Percentiles rank a stretch among this genome's conserved stretches.
phyloP scores from a whole-genome alignment of 2,888 invertebrate species.

The Halictus ligatus region DNA sequence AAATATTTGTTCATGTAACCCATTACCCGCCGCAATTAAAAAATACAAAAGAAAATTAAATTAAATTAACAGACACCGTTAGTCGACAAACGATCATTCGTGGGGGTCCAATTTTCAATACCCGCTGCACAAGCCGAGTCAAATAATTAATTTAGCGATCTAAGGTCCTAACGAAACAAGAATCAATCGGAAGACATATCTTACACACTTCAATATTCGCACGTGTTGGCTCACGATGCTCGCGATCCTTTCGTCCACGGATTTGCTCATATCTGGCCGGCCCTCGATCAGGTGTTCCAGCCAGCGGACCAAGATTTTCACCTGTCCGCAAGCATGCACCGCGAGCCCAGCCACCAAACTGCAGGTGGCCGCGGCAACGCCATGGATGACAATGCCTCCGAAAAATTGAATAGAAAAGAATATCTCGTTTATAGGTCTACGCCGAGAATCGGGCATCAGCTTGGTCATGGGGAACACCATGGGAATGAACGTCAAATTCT shows the following conservation, averaged over 20 bases:
- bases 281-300: slow-evolving; percentile 62
- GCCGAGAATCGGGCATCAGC: slow-evolving; percentile 58
- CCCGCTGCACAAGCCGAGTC: too few relatives aligned
- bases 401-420: slow-evolving; percentile 61
- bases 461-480: slow-evolving; percentile 69
- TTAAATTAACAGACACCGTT: too few relatives aligned
- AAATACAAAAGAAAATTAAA: too few relatives aligned
- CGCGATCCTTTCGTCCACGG: slow-evolving; percentile 53
- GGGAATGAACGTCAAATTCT: slow-evolving; percentile 68
- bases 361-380: slow-evolving; percentile 60
- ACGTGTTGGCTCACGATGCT: slow-evolving; percentile 67
- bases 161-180: not conserved
- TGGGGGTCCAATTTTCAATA: too few relatives aligned
- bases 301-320: slow-evolving; percentile 64
- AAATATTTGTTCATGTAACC: not conserved
- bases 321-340: slow-evolving; percentile 72
- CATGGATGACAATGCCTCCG: slow-evolving; percentile 57
- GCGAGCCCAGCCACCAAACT: slow-evolving; percentile 67
- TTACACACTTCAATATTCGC: slow-evolving; percentile 55
- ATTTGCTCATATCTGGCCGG: slow-evolving; percentile 25
- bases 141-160: not conserved
- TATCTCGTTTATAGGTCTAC: slow-evolving; percentile 67
- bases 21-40: too few relatives aligned
- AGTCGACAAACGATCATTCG: too few relatives aligned
- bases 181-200: not conserved